Base-by-base conservation (phyloP, 1,140 invertebrate genomes). In the Drosophila baimaii region DNA sequence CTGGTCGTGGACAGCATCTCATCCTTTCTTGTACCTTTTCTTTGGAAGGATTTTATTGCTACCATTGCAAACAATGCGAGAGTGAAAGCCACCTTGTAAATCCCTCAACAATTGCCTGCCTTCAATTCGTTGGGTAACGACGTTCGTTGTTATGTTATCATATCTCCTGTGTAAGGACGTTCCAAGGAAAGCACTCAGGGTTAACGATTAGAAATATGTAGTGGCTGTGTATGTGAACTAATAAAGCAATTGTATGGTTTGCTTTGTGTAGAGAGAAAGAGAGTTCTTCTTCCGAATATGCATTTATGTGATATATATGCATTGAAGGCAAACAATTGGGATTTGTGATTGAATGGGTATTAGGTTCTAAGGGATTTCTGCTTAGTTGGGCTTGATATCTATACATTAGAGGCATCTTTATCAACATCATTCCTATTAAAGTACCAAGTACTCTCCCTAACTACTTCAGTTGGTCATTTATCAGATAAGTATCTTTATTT, bases 61-160 rank as follows among this genome's bases (percentile, higher is more conserved):
- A 25, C 46, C 46, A 54, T 41, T 61, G 35, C 47, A 29, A 35
- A 78, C 57, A 58, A 72, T 78, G 9, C 12, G 25, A 31, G 33
- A 23, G 13, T 15, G 19, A 9, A 35, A 52, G 52, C 44, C 51
- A 68, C 17, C 55, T 39, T 21, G 52, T 56, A 78, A 82, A 55
- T 79, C 80, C 70, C 71, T 31, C 41, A 79, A 83, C 80, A 79
- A 76, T 83, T 79, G 80, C 55, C 59, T 59, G 54, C 52, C 52
- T 55, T 12, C 35, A 54, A 56, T 71, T 75, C 65, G 65, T 39
- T 62, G 56, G 37, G 37, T 31, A 37, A 41, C 35, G 8, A 27
- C 23, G 49, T 44, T 52, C 41, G 21, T 27, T 54, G 21, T 39
- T 43, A 49, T 75, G 79, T 47, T 54, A 70, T 77, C 63, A 21